Conservation (phyloP, 2,113 vertebrate genomes). For the Crotalus horridus region DNA sequence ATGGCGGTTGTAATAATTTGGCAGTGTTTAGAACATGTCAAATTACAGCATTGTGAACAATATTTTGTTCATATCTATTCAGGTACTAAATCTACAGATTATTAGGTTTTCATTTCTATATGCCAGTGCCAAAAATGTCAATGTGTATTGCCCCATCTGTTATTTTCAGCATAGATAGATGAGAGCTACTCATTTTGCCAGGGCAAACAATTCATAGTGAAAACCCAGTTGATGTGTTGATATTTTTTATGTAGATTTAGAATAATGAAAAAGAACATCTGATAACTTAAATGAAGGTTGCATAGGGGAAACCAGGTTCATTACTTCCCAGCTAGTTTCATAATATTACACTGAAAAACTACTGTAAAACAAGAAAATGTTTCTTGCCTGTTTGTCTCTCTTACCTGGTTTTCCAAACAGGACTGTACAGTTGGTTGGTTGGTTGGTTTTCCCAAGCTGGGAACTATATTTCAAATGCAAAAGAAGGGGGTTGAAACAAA, state of each 20-base stretch:
- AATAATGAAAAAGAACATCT: background rate
- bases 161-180: background rate
- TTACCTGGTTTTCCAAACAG: background rate
- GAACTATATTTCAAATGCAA: background rate
- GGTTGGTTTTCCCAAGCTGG: background rate
- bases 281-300: background rate
- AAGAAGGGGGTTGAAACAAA: background rate
- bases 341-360: background rate
- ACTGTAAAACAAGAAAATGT: background rate
- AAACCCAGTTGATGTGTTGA: background rate
- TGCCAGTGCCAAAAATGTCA: background rate
- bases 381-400: background rate
- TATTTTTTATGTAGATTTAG: background rate
- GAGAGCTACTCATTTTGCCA: background rate
- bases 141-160: background rate
- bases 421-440: background rate
- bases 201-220: background rate
- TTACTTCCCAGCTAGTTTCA: background rate
- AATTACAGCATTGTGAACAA: background rate
- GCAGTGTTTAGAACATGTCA: background rate
- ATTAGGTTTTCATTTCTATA: background rate
- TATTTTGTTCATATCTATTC: background rate
- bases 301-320: background rate
- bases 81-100: background rate
- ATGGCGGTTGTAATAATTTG: background rate